A percentile compares a stretch with the other conserved stretches of the same genome.
Conservation (phyloP, 2,888 invertebrate species). For the Cephonodes hylas region DNA sequence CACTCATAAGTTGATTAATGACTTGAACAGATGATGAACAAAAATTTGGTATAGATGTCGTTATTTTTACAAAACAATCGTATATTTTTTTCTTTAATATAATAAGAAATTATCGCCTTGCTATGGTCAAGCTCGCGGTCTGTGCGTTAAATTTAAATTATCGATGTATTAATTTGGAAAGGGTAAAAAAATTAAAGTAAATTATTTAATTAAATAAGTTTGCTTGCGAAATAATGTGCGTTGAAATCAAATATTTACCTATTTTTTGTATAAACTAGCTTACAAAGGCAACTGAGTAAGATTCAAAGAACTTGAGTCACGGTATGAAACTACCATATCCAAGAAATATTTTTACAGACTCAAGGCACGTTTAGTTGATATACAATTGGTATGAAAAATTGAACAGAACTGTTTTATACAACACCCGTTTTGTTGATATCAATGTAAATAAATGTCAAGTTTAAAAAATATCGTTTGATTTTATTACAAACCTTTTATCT, state of each 20-base stretch:
- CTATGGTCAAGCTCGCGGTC: not conserved
- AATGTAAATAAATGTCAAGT: slow-evolving; percentile 83
- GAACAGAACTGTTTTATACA: slow-evolving; percentile 80
- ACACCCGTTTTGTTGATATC: slow-evolving; percentile 82
- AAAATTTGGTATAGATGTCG: not conserved
- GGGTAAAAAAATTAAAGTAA: not conserved
- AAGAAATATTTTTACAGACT: slow-evolving; percentile 66
- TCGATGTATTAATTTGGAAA: not conserved
- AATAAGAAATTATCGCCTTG: not conserved
- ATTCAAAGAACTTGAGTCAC: slow-evolving; percentile 35
- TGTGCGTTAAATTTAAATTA: not conserved
- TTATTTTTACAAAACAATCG: not conserved
- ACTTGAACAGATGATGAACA: not conserved
- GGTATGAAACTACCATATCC: slow-evolving; percentile 55
- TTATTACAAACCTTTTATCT: slow-evolving; percentile 22
- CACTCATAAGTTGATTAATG: not conserved
- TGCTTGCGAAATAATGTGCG: not conserved
- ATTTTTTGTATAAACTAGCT: not conserved
- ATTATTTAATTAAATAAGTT: not conserved
- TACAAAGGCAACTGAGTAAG: not conserved
- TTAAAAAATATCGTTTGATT: slow-evolving; percentile 50
- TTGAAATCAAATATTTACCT: not conserved
- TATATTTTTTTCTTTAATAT: not conserved
- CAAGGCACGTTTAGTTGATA: slow-evolving; percentile 66
- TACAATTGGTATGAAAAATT: slow-evolving; percentile 68